These are phyloP conservation scores for Amiota communis DNA, from an alignment of 2,888 invertebrate species.

Conservation along the genomic window DNA sequence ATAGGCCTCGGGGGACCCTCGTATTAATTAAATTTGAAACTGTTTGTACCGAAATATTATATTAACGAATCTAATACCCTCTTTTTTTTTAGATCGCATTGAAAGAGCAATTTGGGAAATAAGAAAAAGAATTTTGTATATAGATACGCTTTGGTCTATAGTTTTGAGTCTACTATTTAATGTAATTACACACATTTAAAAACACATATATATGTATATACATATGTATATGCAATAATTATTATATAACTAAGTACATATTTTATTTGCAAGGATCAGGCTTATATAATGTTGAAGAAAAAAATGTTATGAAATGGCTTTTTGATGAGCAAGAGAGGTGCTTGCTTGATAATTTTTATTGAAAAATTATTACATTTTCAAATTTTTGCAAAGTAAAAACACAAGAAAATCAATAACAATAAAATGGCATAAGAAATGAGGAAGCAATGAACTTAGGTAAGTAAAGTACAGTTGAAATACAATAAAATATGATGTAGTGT, in stretches of 20 bases:
- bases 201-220: conserved; percentile 36
- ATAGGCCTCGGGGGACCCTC: too few species aligned
- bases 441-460: conserved; percentile 35
- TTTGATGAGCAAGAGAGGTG: conserved; percentile 66
- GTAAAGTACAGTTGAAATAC: conserved; percentile 26
- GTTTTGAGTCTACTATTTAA: too few species aligned
- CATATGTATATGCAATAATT: conserved; percentile 31
- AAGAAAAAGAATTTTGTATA: too few species aligned
- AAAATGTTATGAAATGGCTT: conserved; percentile 72
- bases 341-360: conserved; percentile 39
- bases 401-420: conserved; percentile 39
- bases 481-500: background rate
- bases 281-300: conserved; percentile 65
- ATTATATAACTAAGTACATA: conserved; percentile 36
- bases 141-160: conserved; percentile 27
- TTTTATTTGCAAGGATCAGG: conserved; percentile 67
- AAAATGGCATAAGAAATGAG: conserved; percentile 25
- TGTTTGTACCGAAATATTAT: too few species aligned
- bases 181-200: conserved; percentile 5
- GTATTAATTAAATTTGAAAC: too few species aligned
- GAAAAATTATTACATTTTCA: background rate
- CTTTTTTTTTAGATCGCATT: too few species aligned
- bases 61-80: too few species aligned
- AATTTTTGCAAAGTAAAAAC: too few species aligned
- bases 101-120: too few species aligned